These are phyloP conservation scores for Orientallactaga bullata DNA, from an alignment of 2,113 vertebrate species.

Conservation along the genomic window DNA sequence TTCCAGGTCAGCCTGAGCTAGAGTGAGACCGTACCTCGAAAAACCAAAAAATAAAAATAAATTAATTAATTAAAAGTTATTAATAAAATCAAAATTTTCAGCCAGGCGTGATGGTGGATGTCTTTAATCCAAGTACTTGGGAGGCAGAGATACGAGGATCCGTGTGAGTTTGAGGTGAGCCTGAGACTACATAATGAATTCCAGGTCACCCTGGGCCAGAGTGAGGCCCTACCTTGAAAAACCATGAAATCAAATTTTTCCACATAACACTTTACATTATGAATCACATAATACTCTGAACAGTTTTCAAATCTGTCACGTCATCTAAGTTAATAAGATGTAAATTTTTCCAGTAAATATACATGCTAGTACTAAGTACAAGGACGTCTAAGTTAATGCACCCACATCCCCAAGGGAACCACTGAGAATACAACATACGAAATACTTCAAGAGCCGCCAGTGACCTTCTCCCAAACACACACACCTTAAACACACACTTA, in stretches of 20 bases:
- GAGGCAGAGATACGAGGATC: too few species aligned
- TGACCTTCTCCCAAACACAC: not conserved
- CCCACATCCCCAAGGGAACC: not conserved
- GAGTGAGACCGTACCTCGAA: too few species aligned
- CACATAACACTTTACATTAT: not conserved
- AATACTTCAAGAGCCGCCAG: not conserved
- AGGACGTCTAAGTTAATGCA: not conserved
- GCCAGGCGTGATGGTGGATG: too few species aligned
- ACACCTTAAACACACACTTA: not conserved
- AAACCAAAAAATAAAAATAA: too few species aligned
- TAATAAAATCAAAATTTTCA: not conserved
- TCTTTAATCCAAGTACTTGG: too few species aligned
- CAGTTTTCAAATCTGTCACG: not conserved
- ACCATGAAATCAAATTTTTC: not conserved
- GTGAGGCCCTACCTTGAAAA: too few species aligned
- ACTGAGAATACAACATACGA: not conserved
- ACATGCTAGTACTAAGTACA: not conserved
- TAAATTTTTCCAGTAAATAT: not conserved
- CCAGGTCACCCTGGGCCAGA: too few species aligned
- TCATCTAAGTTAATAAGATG: conserved; percentile 27
- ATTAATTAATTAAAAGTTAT: too few species aligned
- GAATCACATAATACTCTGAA: not conserved
- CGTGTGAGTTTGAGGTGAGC: too few species aligned
- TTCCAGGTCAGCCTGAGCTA: too few species aligned
- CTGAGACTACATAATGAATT: too few species aligned